Conservation (phyloP, 2,797 vertebrate genomes). For the Tenualosa ilisha region DNA sequence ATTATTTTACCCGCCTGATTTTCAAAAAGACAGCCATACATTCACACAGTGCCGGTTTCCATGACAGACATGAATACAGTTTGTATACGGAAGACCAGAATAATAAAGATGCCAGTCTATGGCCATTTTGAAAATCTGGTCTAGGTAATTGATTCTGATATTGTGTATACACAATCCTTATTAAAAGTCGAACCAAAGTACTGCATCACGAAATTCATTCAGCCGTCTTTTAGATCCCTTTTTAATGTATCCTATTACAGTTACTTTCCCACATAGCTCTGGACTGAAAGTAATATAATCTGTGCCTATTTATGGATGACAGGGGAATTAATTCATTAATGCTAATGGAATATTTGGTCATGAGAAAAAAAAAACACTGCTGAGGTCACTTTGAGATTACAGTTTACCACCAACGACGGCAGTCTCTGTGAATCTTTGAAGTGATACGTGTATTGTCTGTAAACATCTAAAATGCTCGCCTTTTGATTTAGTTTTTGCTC, state of each 20-base stretch:
- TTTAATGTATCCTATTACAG: slow-evolving; percentile 8
- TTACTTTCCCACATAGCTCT: slow-evolving; percentile 6
- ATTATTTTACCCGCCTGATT: background rate
- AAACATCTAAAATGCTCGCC: background rate
- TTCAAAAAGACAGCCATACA: background rate
- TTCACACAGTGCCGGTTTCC: background rate
- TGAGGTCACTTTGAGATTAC: background rate
- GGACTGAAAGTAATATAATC: background rate
- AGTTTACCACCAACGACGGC: background rate
- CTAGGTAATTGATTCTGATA: background rate
- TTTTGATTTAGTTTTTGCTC: background rate
- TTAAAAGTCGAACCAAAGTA: background rate
- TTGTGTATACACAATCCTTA: background rate
- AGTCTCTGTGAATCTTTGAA: background rate
- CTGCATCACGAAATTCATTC: background rate
- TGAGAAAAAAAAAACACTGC: slow-evolving; percentile 3
- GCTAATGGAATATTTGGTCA: background rate
- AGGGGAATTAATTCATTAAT: slow-evolving; percentile 18
- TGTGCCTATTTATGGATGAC: slow-evolving; percentile 2
- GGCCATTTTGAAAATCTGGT: background rate
- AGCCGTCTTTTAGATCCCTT: background rate
- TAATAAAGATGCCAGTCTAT: background rate
- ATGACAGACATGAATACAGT: background rate
- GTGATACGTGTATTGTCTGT: background rate
- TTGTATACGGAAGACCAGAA: background rate